A percentile compares a stretch with the other conserved stretches of the same genome.
Evolutionary conservation across 2,888 invertebrate genomes (phyloP).

Genomic region (Campaea margaritaria): DNA sequence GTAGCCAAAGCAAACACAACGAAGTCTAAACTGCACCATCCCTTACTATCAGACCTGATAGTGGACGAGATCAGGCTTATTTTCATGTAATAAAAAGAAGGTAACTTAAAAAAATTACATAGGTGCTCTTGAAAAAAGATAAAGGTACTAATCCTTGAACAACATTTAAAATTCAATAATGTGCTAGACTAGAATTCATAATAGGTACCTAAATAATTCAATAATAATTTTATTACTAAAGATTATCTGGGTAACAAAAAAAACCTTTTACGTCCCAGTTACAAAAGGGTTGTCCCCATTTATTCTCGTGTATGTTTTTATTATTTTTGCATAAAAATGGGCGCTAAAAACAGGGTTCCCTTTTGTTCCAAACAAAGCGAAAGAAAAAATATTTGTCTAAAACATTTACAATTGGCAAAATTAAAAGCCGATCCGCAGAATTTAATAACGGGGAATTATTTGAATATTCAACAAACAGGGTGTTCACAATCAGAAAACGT

Average conservation of each 20-base stretch:
- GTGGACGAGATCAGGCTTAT: no score
- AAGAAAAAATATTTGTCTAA: slow-evolving; percentile 33
- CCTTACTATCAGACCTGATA: no score
- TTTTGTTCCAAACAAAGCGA: slow-evolving; percentile 25
- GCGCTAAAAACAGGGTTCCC: slow-evolving; percentile 4
- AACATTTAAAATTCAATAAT: not conserved
- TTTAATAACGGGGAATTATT: slow-evolving; percentile 55
- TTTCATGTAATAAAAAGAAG: no score
- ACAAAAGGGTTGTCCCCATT: slow-evolving; percentile 13
- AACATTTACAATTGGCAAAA: slow-evolving; percentile 43
- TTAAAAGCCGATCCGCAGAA: slow-evolving; percentile 53
- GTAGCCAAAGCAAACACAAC: no score
- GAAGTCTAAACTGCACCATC: no score
- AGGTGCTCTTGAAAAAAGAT: no score
- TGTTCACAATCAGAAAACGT: slow-evolving; percentile 49
- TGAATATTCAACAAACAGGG: slow-evolving; percentile 58
- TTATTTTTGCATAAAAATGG: slow-evolving; percentile 24
- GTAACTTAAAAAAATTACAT: no score
- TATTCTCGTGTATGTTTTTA: slow-evolving; percentile 4
- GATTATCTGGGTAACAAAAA: slow-evolving; percentile 8
- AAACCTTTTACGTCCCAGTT: slow-evolving; percentile 10
- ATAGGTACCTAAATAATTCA: not conserved
- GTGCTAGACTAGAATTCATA: no score
- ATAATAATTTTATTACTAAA: not conserved
- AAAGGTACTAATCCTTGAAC: no score